phyloP scores from a whole-genome alignment of 2,797 vertebrate genomes.

The Sebastes paucispinis region DNA sequence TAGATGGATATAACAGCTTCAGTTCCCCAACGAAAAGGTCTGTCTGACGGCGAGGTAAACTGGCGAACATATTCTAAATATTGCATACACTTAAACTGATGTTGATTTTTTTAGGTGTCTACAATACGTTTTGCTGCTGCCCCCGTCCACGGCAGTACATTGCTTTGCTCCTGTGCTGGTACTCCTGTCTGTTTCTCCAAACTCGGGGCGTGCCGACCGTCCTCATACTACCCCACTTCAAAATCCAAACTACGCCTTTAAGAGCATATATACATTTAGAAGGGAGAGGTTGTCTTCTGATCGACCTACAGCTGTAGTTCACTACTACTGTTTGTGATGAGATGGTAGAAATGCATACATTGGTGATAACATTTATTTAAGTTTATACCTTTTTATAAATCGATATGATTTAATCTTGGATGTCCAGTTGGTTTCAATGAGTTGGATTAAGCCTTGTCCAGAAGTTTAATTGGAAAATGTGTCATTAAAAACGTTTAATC shows the following conservation, averaged over 20 bases:
- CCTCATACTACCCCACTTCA: no score
- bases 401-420: neutral
- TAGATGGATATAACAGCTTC: no score
- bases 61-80: no score
- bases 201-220: no score
- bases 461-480: neutral
- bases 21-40: fast-evolving
- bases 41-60: fast-evolving
- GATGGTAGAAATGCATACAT: neutral
- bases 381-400: neutral
- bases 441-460: neutral
- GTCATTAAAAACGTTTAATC: neutral
- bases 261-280: neutral
- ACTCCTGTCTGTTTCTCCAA: neutral
- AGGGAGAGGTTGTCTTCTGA: neutral
- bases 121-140: no score
- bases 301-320: neutral
- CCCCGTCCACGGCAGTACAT: fast-evolving
- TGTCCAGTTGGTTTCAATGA: neutral
- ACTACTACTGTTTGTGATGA: neutral
- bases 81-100: no score
- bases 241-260: no score
- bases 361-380: neutral
- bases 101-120: no score
- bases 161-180: no score